These are phyloP conservation scores for Apteryx owenii DNA, from an alignment of 2,113 vertebrate genomes.

Conservation along the genomic window DNA sequence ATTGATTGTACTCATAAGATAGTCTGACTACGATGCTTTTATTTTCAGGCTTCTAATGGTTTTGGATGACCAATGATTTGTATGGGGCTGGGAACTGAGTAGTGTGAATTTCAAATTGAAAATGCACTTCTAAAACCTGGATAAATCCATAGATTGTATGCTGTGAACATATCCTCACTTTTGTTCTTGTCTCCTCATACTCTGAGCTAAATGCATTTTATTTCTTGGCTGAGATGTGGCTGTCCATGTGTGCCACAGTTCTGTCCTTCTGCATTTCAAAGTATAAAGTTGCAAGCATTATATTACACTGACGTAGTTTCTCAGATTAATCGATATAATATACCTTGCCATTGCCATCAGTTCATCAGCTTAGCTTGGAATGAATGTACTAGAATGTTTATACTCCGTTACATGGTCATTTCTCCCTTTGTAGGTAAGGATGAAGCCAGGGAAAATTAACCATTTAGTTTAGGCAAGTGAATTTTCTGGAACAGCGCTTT, in stretches of 20 bases:
- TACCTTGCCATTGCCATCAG: neutral
- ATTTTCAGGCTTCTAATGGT: constrained; percentile 11
- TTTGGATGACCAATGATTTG: neutral
- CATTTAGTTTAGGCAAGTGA: neutral
- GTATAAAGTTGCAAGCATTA: neutral
- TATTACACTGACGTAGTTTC: neutral
- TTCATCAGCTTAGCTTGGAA: neutral
- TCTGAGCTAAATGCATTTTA: neutral
- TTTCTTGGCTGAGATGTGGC: neutral
- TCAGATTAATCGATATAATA: neutral
- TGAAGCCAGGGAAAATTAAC: neutral
- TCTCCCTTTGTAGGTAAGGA: neutral
- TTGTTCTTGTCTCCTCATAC: neutral
- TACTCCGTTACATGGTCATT: accelerated
- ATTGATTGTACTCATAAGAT: neutral
- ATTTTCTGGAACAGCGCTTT: neutral
- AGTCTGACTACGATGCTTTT: neutral
- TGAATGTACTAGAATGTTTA: neutral
- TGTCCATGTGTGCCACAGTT: neutral
- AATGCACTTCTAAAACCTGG: neutral
- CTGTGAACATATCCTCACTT: neutral
- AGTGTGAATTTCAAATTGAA: neutral
- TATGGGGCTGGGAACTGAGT: neutral
- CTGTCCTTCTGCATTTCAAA: constrained; percentile 31
- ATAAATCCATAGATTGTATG: neutral